phyloP scores from a whole-genome alignment of 2,113 vertebrate genomes.

The Lucifuga dentata region DNA sequence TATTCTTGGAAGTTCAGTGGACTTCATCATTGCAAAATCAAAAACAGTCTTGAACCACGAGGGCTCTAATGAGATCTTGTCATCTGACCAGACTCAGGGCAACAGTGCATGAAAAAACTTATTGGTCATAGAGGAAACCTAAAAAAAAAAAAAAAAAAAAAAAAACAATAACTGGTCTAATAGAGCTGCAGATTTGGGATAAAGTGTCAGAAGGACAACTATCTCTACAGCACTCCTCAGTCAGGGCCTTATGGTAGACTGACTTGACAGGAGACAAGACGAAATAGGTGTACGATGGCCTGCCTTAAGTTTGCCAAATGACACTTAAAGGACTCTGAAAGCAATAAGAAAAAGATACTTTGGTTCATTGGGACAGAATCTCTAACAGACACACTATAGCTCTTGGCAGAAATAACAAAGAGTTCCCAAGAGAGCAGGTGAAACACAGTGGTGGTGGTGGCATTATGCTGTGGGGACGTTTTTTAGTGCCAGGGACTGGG shows the following conservation, averaged over 20 bases:
- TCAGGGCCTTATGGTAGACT: conserved; percentile 65
- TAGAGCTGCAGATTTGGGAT: conserved; percentile 40
- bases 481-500: too few species aligned
- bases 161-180: too few species aligned
- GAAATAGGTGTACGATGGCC: conserved; percentile 60
- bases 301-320: conserved; percentile 57
- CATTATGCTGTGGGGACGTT: too few species aligned
- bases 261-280: conserved; percentile 58
- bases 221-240: conserved; percentile 64
- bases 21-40: too few species aligned
- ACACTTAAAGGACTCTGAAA: conserved; percentile 37
- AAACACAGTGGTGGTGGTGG: too few species aligned
- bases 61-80: too few species aligned
- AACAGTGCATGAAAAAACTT: too few species aligned
- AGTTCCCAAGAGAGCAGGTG: not conserved
- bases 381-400: conserved; percentile 28
- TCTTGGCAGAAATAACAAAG: conserved; percentile 29
- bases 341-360: conserved; percentile 13
- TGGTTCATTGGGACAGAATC: conserved; percentile 53
- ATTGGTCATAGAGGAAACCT: too few species aligned
- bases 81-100: too few species aligned
- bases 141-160: too few species aligned
- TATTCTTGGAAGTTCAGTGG: too few species aligned
- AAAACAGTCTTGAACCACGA: too few species aligned
- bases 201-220: conserved; percentile 53